Evolutionary conservation across 2,113 vertebrate species (phyloP), one percentile per base, ranked within the genome.

Genomic region (Psilopsiagon aurifrons): DNA sequence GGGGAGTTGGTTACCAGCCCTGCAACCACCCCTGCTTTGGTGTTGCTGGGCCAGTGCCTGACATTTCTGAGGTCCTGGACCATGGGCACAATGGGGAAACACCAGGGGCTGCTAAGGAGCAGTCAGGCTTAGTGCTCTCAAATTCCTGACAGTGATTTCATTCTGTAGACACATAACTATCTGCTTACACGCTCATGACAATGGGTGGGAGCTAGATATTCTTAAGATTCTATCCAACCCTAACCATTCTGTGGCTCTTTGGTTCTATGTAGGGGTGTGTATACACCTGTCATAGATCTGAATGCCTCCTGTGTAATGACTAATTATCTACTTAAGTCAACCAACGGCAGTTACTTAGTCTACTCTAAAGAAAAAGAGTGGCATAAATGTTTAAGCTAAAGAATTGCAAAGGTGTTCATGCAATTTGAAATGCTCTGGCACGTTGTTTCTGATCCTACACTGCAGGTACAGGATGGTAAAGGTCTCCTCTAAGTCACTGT

Each of bases 11-110:
- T 59, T 7, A 19, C 5, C 3, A 2, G 17, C 11, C 5, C 33
- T 71, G 8, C 22, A 5, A 19, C 5, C 2, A 2, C 15, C 8
- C 8, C 25, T 71, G 7, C 22, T 41, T 3, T 1, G 3, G 14
- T 4, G 1, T 35, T 8, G 3, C 27, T 39, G 37, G 6, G 8
- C 2, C 29, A 52, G 14, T 1, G 17, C 3, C 44, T 75, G 31
- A 44, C 1, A 16, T 17, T 4, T n/a, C 6, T 9, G 16, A 17
- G 9, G 14, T 27, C 10, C 41, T 9, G 31, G 22, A 5, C 4
- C 6, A 10, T 28, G 8, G 28, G 15, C 10, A 71, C 19, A 2
- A 3, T 52, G 3, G 3, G 10, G 7, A 22, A 86, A 3, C 2
- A 9, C 39, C 23, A 35, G 18, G 3, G 17, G 2, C 27, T 82